phyloP scores from a whole-genome alignment of 2,113 vertebrate species.

The Dasypus novemcinctus region DNA sequence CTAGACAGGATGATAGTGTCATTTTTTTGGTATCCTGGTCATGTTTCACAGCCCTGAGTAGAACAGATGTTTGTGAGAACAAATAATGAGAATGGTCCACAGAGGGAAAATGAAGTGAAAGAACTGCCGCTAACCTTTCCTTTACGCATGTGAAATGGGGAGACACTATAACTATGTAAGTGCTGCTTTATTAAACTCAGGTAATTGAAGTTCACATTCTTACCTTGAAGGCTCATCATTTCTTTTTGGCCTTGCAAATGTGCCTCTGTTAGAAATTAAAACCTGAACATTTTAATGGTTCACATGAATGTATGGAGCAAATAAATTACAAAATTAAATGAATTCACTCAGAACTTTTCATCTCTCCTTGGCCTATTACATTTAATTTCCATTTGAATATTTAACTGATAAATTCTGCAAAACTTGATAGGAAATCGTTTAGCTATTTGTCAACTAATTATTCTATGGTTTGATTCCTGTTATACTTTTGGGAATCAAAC shows the following conservation, averaged over 20 bases:
- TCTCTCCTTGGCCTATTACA: neutral
- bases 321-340: constrained; percentile 5
- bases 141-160: neutral
- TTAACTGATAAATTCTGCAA: constrained; percentile 8
- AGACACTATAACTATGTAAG: neutral
- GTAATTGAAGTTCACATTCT: neutral
- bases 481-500: constrained; percentile 3
- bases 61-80: neutral
- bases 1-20: neutral
- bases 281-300: neutral
- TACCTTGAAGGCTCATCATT: neutral
- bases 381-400: neutral
- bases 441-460: neutral
- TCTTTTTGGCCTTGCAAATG: neutral
- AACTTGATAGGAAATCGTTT: neutral
- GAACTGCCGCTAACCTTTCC: neutral
- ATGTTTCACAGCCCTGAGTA: neutral
- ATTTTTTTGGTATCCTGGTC: neutral
- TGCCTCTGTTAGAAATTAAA: constrained; percentile 6
- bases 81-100: constrained; percentile 27
- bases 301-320: neutral
- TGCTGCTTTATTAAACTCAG: neutral
- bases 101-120: neutral
- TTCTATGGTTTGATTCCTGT: neutral
- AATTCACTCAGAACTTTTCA: neutral